Base-by-base conservation (phyloP, 2,113 vertebrate genomes). In the Gobius niger region DNA sequence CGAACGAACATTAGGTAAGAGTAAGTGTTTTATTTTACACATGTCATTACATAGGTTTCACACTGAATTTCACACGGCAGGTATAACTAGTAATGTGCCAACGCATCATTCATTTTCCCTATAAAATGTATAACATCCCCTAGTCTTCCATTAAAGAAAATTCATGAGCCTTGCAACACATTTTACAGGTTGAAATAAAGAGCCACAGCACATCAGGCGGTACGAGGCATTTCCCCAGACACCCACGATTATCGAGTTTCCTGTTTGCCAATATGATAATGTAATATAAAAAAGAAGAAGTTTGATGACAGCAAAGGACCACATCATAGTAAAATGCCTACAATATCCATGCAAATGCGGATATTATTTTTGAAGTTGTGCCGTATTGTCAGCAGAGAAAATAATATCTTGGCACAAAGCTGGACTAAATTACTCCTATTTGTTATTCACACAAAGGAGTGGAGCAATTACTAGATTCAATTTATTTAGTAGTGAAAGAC, bases 211-310 rank as follows among this genome's bases (percentile, higher is more conserved):
- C 53, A 40, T 40, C 54, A 40, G 12, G 24, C 40, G 34, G 14
- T 15, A 7, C 12, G 2, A 7, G 10, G 10, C 44, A 57, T 14
- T 11, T 40, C 54, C 18, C 2, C 56, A 15, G 14, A 60, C 56
- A 44, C 5, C 15, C 2, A 15, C 40, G 42, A 60, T 9, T 60
- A 9, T 7, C 2, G 40, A 41, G 57, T 60, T 60, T 60, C 5
- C 40, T 15, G 7, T 60, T 60, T 60, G 11, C 57, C 40, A 42
- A 60, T 42, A 42, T 60, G 57, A n/a, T 42, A 60, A 60, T 44
- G 40, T 60, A 60, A 60, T 60, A 34, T 60, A 60, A 60, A 42
- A 34, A 34, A 34, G 5, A 44, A n/a, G 14, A 34, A 60, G 40
- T 40, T 42, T 9, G 14, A 60, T 60, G 40, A 60, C 2, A n/a